Conservation (phyloP, 2,888 invertebrate genomes). For the Cabera pusaria region DNA sequence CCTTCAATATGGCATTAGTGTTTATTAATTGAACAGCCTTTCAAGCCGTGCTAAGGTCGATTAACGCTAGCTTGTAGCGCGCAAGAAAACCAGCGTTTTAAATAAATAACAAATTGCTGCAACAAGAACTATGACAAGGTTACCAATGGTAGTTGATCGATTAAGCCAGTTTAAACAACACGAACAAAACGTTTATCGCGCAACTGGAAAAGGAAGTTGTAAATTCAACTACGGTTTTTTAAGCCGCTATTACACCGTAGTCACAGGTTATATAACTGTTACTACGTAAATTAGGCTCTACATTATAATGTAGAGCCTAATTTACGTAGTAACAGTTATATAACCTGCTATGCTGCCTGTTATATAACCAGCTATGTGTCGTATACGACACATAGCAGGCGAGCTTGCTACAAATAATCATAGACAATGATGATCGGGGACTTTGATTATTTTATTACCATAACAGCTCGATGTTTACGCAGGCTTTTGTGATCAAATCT, state of each 20-base stretch:
- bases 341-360: too few species aligned
- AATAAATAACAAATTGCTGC: slow-evolving; percentile 30
- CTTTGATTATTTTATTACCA: slow-evolving; percentile 34
- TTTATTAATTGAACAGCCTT: slow-evolving; percentile 11
- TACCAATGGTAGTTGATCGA: slow-evolving; percentile 38
- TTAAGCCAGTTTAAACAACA: slow-evolving; percentile 23
- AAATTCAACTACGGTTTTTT: slow-evolving; percentile 20
- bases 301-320: too few species aligned
- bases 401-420: slow-evolving; percentile 38
- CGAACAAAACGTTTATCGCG: slow-evolving; percentile 26
- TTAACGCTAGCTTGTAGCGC: slow-evolving; percentile 17
- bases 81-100: slow-evolving; percentile 15
- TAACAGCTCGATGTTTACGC: slow-evolving; percentile 15
- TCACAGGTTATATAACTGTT: slow-evolving; percentile 1
- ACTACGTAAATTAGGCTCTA: too few species aligned
- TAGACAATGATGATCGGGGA: slow-evolving; percentile 30
- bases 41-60: slow-evolving; percentile 17
- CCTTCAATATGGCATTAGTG: too few species aligned
- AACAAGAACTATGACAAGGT: slow-evolving; percentile 39
- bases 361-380: too few species aligned
- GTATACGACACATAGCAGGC: slow-evolving; percentile 40
- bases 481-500: too few species aligned
- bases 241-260: not conserved
- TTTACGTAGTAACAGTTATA: too few species aligned
- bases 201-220: slow-evolving; percentile 20